These are phyloP conservation scores for Bolborhynchus lineola DNA, from an alignment of 2,113 vertebrate species.

Conservation along the genomic window DNA sequence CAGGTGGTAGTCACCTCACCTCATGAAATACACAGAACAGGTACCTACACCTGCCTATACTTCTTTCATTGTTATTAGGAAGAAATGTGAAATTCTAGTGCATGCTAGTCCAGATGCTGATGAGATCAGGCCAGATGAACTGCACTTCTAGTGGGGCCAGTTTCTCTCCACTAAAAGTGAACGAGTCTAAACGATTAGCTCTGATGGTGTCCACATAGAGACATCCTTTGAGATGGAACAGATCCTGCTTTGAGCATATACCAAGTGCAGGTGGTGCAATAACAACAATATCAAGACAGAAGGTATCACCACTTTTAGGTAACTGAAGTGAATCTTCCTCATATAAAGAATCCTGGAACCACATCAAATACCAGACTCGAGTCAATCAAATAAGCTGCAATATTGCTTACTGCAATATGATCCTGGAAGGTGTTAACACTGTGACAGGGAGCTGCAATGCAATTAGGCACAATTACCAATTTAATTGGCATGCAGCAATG, in stretches of 20 bases:
- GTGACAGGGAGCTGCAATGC: background rate
- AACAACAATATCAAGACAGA: background rate
- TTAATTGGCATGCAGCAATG: background rate
- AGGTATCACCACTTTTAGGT: background rate
- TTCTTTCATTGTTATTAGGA: background rate
- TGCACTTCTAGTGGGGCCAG: fast-evolving
- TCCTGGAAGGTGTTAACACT: background rate
- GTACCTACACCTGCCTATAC: background rate
- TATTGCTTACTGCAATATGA: background rate
- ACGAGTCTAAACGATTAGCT: background rate
- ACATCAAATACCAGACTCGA: background rate
- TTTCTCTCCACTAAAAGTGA: background rate
- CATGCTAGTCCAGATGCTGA: background rate
- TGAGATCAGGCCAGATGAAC: background rate
- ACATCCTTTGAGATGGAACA: background rate
- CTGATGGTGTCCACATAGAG: background rate
- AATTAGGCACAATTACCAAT: background rate
- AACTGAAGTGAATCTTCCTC: background rate
- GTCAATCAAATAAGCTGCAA: background rate
- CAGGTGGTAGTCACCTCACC: background rate
- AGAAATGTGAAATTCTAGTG: background rate
- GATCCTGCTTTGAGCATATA: background rate
- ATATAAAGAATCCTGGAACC: background rate
- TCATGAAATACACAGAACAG: background rate
- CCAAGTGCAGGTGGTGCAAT: background rate